These are phyloP conservation scores for Crenuchus spilurus DNA, from an alignment of 2,797 vertebrate species.

Conservation along the genomic window DNA sequence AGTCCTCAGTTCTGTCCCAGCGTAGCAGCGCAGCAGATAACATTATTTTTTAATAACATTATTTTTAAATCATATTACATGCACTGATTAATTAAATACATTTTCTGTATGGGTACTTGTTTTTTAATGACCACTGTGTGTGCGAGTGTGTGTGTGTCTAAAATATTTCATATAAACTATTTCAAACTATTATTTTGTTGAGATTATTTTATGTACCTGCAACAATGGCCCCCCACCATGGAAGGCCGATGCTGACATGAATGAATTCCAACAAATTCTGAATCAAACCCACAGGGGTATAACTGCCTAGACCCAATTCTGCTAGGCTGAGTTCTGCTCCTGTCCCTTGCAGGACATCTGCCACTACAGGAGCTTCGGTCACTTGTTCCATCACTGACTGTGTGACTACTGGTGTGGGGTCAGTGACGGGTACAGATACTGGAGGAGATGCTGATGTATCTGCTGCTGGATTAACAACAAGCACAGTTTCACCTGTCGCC, in stretches of 20 bases:
- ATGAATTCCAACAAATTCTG: constrained; percentile 85
- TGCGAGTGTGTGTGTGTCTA: too few relatives aligned
- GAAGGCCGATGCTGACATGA: constrained; percentile 83
- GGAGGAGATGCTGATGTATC: constrained; percentile 27
- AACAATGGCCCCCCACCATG: constrained; percentile 93
- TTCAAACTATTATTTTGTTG: too few relatives aligned
- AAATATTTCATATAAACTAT: too few relatives aligned
- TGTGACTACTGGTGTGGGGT: constrained; percentile 31
- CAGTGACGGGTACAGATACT: constrained; percentile 24
- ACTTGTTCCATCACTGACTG: constrained; percentile 60
- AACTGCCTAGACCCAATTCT: constrained; percentile 81
- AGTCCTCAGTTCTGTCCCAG: too few relatives aligned
- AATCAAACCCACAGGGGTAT: constrained; percentile 86
- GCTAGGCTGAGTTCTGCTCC: constrained; percentile 73
- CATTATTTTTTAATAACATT: too few relatives aligned
- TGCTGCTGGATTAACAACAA: constrained; percentile 9
- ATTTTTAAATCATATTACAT: too few relatives aligned
- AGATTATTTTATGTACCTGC: too few relatives aligned
- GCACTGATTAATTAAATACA: too few relatives aligned
- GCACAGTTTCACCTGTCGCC: constrained; percentile 39
- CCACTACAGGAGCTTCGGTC: constrained; percentile 65
- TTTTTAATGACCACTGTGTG: too few relatives aligned
- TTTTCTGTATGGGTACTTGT: too few relatives aligned
- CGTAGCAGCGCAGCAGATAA: too few relatives aligned
- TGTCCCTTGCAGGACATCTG: constrained; percentile 73